Base-by-base conservation (phyloP, 2,113 vertebrate species). In the Sprattus sprattus region DNA sequence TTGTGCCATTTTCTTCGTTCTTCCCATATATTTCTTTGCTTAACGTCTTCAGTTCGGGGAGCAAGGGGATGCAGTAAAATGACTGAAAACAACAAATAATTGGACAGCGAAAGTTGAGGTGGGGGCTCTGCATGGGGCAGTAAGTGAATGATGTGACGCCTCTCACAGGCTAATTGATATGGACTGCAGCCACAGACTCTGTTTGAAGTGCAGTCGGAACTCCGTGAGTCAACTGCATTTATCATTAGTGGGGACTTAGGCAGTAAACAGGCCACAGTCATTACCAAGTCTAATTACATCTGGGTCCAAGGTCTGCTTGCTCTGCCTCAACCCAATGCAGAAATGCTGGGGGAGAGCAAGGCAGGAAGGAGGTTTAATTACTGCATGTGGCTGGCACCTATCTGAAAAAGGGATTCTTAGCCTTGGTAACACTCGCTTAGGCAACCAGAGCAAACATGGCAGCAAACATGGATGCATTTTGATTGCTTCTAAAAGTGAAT, bases 251-350 rank as follows among this genome's bases (percentile, higher is more conserved):
- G 88, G 90, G 90, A 91, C 93, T 95, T 93, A 89, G 92, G 93
- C 92, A 93, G 92, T 94, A 96, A 96, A 95, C 93, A 95, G 93
- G 91, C 94, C 92, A 92, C 90, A 92, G 88, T 93, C 90, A 93
- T 95, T 95, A 92, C 91, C 91, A 92, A 94, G 89, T 95, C 95
- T 96, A 95, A 97, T 97, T 95, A 95, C 83, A 94, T 91, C 92
- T 91, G 90, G 67, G 91, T 90, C 87, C 87, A 89, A 92, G 92
- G 91, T 91, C 91, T 91, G 87, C 6, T 25, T 71, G 25, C 91
- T 86, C 91, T 67, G 83, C 91, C 91, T 88, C 88, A 86, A 88
- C 87, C 85, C 83, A 85, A 84, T 54, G 0, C 64, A 90, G 90
- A 89, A 93, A 92, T 25, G 22, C 20, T 22, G 22, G 57, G 22